A percentile compares a stretch with the other conserved stretches of the same genome.
Evolutionary conservation across 2,888 invertebrate genomes (phyloP).

Genomic region (Volucella inflata): DNA sequence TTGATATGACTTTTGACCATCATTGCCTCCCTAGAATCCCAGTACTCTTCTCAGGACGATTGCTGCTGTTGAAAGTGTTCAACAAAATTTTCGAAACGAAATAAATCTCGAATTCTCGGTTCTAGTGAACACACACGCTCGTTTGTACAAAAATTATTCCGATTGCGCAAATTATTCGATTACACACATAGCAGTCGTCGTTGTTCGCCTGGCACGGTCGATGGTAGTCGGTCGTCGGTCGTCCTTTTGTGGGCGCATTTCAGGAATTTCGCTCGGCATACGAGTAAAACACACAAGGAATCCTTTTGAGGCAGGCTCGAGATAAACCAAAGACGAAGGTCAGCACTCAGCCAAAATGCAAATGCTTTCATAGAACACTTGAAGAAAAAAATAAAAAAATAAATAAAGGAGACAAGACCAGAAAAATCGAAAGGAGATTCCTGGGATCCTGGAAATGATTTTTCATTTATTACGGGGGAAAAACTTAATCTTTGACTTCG

Average conservation of each 20-base stretch:
- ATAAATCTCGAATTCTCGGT: conserved; percentile 60
- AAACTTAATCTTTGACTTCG: conserved; percentile 71
- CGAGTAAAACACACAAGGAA: conserved; percentile 38
- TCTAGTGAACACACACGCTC: conserved; percentile 42
- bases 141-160: conserved; percentile 79
- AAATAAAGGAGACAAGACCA: conserved; percentile 41
- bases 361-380: conserved; percentile 35
- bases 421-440: conserved; percentile 61
- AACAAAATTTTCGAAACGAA: conserved; percentile 45
- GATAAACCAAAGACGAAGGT: conserved; percentile 50
- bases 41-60: conserved; percentile 78
- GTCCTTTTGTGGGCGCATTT: conserved; percentile 57
- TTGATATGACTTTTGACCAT: conserved; percentile 85
- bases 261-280: conserved; percentile 49
- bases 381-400: conserved; percentile 33
- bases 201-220: too few relatives aligned
- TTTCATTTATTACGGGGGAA: conserved; percentile 69
- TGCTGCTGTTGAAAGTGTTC: conserved; percentile 26
- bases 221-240: too few relatives aligned
- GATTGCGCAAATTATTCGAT: conserved; percentile 83
- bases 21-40: conserved; percentile 82
- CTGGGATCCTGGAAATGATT: conserved; percentile 66
- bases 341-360: conserved; percentile 35
- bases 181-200: conserved; percentile 77
- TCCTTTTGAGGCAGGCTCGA: conserved; percentile 63